Base-by-base conservation (phyloP, 2,797 vertebrate genomes). In the Bryconaethiops microstoma region DNA sequence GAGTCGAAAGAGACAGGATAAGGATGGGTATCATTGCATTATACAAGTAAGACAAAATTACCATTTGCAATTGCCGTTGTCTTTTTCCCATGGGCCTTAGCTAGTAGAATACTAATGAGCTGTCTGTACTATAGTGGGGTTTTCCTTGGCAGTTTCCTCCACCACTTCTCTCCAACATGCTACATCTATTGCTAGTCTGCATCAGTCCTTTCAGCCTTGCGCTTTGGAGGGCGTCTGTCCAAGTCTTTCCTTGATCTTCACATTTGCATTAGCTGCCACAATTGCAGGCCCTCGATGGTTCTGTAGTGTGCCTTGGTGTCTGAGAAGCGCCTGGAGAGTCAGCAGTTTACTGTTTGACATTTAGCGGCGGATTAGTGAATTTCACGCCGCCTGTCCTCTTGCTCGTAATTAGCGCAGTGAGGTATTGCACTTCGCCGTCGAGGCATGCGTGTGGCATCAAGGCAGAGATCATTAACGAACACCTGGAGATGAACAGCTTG, bases 401-500 rank as follows among this genome's bases (percentile, higher is more conserved):
- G 25, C 63, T 74, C 64, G 88, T 92, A 95, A 95, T 95, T 94
- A 94, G 92, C 91, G 91, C 84, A 87, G 90, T 89, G 83, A 90
- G 90, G 88, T 81, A 87, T 88, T 91, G 88, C 72, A 73, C 79
- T 80, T 71, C 65, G 90, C 92, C 92, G 90, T 89, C 88, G 50
- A 89, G 88, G 90, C 91, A 90, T 82, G 84, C 88, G 79, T 89
- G 89, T 88, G 91, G 89, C 92, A 94, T 94, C 93, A 93, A 93
- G 93, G 91, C 93, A 92, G 93, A 92, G 91, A 92, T 91, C 93
- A 93, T 94, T 94, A 94, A 93, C 89, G 92, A 93, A 94, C 92
- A 94, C 93, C 93, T 94, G 94, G 92, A 94, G 94, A 92, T 91
- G 93, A 95, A 94, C 94, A 94, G 93, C 93, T 94, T 94, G 93